These are phyloP conservation scores for Labeo calbasu DNA, from an alignment of 2,797 vertebrate species.

Conservation along the genomic window DNA sequence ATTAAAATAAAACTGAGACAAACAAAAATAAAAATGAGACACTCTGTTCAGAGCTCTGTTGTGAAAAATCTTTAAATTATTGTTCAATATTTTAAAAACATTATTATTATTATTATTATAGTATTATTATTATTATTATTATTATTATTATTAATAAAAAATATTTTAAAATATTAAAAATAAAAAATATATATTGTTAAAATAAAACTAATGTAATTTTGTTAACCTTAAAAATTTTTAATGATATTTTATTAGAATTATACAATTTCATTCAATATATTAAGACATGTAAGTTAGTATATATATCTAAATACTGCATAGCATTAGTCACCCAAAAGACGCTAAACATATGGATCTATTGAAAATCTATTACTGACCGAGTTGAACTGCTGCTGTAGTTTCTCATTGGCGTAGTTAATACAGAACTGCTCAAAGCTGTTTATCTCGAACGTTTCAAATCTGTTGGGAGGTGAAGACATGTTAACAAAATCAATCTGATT, in stretches of 20 bases:
- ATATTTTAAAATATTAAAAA: too few species aligned
- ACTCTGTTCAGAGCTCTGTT: neutral
- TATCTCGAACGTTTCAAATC: slow-evolving; percentile 95
- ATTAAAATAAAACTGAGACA: too few species aligned
- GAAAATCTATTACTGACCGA: slow-evolving; percentile 78
- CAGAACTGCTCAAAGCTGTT: slow-evolving; percentile 99
- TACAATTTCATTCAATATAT: neutral
- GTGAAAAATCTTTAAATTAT: neutral
- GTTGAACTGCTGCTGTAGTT: slow-evolving; percentile 98
- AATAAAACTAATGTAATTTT: too few species aligned
- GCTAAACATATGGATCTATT: neutral
- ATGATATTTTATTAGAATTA: neutral
- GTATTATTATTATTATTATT: too few species aligned
- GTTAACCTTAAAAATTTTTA: too few species aligned
- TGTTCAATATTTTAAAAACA: neutral
- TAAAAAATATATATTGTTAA: too few species aligned
- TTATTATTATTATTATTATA: neutral
- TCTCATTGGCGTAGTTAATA: slow-evolving; percentile 98
- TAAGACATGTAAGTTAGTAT: neutral
- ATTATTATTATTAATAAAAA: too few species aligned
- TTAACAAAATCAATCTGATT: neutral
- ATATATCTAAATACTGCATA: neutral
- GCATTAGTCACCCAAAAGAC: neutral
- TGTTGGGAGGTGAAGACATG: slow-evolving; percentile 64
- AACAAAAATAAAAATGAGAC: too few species aligned